Evolutionary conservation across 2,113 vertebrate genomes (phyloP).

Genomic region (Trogon surrucura): DNA sequence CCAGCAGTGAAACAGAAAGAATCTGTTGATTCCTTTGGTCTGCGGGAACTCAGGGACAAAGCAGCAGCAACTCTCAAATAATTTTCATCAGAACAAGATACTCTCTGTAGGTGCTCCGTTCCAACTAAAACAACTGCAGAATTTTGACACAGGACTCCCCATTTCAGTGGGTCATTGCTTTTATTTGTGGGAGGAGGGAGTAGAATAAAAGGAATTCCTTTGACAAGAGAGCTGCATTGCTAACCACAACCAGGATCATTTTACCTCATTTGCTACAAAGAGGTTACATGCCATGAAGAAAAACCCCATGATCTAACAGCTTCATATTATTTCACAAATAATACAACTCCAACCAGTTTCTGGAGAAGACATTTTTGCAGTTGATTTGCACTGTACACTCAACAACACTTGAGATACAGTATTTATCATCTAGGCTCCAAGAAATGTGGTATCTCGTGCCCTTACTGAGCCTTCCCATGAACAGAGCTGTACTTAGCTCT

Average conservation of each 20-base stretch:
- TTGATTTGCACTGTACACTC: neutral
- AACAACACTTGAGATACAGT: neutral
- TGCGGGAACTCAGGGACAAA: neutral
- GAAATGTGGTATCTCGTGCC: neutral
- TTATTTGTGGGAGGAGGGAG: slow-evolving; percentile 31
- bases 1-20: neutral
- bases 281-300: slow-evolving; percentile 8
- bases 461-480: neutral
- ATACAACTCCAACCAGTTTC: neutral
- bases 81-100: neutral
- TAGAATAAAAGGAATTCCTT: slow-evolving; percentile 52
- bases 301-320: slow-evolving; percentile 16
- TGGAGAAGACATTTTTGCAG: neutral
- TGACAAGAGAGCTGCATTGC: slow-evolving; percentile 8
- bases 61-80: neutral
- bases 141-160: neutral
- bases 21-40: neutral
- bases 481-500: neutral
- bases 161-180: neutral
- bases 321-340: slow-evolving; percentile 23
- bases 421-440: neutral
- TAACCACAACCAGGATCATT: slow-evolving; percentile 49
- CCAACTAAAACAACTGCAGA: neutral
- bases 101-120: neutral
- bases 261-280: slow-evolving; percentile 43